Evolutionary conservation across 2,888 invertebrate genomes (phyloP), one percentile per base, ranked within the genome.

Genomic region (Habroteleia sp.): DNA sequence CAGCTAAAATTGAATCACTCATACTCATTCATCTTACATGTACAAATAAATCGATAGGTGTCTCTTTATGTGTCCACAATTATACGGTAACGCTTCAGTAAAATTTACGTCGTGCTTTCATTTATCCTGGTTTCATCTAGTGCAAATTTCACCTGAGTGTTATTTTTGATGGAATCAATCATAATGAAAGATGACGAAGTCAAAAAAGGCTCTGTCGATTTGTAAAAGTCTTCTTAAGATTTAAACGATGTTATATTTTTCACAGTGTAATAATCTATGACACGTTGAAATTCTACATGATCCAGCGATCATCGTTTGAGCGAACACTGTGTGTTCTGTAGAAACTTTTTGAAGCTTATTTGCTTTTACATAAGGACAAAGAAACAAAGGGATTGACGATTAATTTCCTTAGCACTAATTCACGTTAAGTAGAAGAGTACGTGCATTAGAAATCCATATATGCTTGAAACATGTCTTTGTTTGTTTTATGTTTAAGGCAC

Each of bases 291-390:
- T 62, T 56, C 66, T 63, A 76, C 39, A 76, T 77, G 76, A 76
- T 74, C 76, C 54, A 71, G 54, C 16, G 77, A 74, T 77, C 71
- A 76, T 76, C 58, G 68, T 66, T 76, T 71, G 60, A 68, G 68
- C 74, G 77, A 76, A 77, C 77, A 77, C 72, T 68, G 68, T 77
- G 77, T 77, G 77, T 77, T 77, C 77, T 76, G 63, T 74, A 71
- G 77, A 41, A 58, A 58, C 63, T 66, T 69, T 73, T 74, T 65
- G 56, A 76, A 74, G 66, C 66, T 76, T 71, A 74, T 74, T 74
- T 69, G 73, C 75, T 76, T 77, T 77, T 31, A 42, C 46, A 58
- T 62, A 42, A 39, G 39, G 27, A 68, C 27, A 56, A 42, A 42
- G 35, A 16, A 27, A 31, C 8, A 5, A 52, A 27, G 25, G 11